Conservation (phyloP, 1,140 invertebrate genomes). For the Pogonognathellus flavescens region DNA sequence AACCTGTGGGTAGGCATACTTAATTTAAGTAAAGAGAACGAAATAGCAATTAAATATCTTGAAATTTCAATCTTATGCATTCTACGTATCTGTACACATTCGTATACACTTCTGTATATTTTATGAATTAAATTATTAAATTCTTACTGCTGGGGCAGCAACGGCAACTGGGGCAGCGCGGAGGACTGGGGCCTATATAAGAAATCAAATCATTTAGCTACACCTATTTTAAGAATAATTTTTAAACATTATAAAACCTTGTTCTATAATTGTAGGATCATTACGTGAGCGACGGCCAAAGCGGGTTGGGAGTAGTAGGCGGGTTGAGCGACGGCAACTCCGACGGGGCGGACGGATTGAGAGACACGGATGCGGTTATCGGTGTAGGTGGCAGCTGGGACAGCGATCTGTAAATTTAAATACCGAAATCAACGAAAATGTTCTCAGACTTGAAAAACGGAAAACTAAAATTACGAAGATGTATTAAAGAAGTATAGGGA, state of each 20-base stretch:
- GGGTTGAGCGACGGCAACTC: neutral
- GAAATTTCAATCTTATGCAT: neutral
- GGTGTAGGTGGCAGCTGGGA: slow-evolving; percentile 37
- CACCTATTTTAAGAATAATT: neutral
- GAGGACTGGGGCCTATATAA: slow-evolving; percentile 6
- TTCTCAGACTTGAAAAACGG: neutral
- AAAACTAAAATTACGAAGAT: neutral
- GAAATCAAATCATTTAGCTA: neutral
- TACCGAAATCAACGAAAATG: neutral
- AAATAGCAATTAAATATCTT: neutral
- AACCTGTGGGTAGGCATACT: neutral
- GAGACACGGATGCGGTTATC: neutral
- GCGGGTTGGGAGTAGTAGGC: neutral
- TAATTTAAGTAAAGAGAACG: neutral
- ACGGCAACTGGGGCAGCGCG: slow-evolving; percentile 55
- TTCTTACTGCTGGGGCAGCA: slow-evolving; percentile 11
- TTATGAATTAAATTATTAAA: neutral
- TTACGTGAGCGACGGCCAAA: neutral
- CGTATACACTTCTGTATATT: neutral
- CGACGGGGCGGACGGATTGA: slow-evolving; percentile 12
- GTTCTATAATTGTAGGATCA: neutral
- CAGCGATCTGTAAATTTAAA: neutral
- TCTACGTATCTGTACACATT: neutral
- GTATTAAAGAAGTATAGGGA: neutral
- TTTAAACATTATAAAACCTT: neutral